phyloP scores from a whole-genome alignment of 2,113 vertebrate species.

The Catharus minimus region DNA sequence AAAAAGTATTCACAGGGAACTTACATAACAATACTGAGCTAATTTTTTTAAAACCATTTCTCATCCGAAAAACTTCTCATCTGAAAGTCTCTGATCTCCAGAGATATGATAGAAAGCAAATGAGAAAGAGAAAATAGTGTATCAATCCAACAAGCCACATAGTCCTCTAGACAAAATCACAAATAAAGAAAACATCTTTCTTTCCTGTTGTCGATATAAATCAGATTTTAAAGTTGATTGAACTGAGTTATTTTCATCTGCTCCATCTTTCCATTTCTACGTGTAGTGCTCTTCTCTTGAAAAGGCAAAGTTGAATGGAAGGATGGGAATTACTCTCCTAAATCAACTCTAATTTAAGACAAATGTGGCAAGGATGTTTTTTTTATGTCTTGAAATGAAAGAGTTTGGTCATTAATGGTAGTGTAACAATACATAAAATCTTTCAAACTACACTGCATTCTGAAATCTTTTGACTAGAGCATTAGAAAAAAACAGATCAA shows the following conservation, averaged over 20 bases:
- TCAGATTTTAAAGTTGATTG: not conserved
- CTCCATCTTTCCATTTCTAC: not conserved
- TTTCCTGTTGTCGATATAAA: not conserved
- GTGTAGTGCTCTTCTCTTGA: not conserved
- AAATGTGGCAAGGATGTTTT: not conserved
- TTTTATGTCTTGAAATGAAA: not conserved
- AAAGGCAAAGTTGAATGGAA: not conserved
- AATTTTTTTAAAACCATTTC: not conserved
- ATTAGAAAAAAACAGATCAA: not conserved
- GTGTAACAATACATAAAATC: not conserved
- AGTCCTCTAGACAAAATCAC: not conserved
- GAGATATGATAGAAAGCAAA: not conserved
- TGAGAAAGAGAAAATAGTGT: not conserved
- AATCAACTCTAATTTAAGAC: conserved; percentile 12
- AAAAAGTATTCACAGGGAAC: not conserved
- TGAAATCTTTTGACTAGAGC: not conserved
- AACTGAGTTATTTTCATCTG: not conserved
- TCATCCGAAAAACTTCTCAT: not conserved
- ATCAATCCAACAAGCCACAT: not conserved
- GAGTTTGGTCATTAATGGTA: not conserved
- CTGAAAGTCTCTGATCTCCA: not conserved
- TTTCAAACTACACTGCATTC: not conserved
- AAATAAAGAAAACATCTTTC: not conserved
- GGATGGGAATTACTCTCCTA: not conserved
- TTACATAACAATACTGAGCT: not conserved